Percentiles rank a stretch among this genome's conserved stretches.
Conservation (phyloP, 2,113 vertebrate species). For the Calyptommatus sinebrachiatus region DNA sequence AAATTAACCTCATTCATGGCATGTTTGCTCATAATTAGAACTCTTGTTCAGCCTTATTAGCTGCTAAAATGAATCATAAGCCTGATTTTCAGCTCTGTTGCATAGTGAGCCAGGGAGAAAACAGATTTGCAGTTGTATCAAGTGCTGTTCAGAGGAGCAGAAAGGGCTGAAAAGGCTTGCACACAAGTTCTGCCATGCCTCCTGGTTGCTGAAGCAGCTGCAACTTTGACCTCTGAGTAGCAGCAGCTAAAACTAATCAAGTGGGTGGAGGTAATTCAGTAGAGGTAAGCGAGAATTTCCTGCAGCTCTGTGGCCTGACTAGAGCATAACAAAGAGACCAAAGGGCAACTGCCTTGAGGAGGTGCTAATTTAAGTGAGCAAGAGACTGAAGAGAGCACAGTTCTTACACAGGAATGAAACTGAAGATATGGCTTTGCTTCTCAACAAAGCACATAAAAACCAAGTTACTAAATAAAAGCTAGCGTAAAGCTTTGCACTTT, state of each 20-base stretch:
- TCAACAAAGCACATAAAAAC: neutral
- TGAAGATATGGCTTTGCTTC: neutral
- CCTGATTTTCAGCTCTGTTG: slow-evolving; percentile 40
- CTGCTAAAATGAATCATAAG: slow-evolving; percentile 58
- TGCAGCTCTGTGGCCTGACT: neutral
- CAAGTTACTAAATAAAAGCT: no score
- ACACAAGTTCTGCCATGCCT: slow-evolving; percentile 15
- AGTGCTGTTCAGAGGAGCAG: slow-evolving; percentile 5
- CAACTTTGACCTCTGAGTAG: slow-evolving; percentile 6
- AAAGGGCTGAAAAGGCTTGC: neutral
- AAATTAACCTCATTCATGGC: slow-evolving; percentile 62
- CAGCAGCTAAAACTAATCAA: slow-evolving; percentile 3
- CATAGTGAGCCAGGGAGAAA: slow-evolving; percentile 14
- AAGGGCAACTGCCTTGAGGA: neutral
- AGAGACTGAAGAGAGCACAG: neutral
- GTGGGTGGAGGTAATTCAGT: neutral
- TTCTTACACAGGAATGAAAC: neutral
- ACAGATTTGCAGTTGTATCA: slow-evolving; percentile 14
- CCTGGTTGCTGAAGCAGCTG: slow-evolving; percentile 15
- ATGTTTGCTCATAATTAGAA: slow-evolving; percentile 66
- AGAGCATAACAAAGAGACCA: neutral
- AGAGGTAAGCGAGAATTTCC: neutral
- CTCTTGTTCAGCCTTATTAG: slow-evolving; percentile 65
- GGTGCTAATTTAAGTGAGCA: neutral
- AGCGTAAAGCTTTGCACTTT: no score